Evolutionary conservation across 1,140 invertebrate genomes (phyloP).

Genomic region (Panagrolaimus sp.): DNA sequence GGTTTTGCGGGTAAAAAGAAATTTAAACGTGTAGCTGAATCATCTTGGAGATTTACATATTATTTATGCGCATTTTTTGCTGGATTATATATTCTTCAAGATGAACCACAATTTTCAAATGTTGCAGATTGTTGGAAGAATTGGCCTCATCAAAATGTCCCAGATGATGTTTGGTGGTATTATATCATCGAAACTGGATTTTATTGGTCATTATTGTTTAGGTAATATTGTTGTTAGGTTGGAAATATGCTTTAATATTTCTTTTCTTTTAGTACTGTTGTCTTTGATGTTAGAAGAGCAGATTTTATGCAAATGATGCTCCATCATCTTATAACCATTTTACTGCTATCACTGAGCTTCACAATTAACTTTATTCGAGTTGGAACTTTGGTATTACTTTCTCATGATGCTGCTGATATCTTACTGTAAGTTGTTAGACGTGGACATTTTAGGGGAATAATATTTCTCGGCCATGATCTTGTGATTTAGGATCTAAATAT

Average conservation of each 20-base stretch:
- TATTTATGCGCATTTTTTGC: constrained; percentile 44
- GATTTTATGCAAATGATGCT: constrained; percentile 98
- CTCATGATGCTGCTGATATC: constrained; percentile 91
- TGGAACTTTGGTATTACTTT: constrained; percentile 79
- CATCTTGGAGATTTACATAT: constrained; percentile 53
- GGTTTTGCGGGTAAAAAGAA: constrained; percentile 36
- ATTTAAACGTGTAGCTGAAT: constrained; percentile 58
- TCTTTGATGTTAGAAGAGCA: constrained; percentile 50
- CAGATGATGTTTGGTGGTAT: constrained; percentile 73
- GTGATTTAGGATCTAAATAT: no score
- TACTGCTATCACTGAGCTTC: constrained; percentile 84
- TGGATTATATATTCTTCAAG: constrained; percentile 45
- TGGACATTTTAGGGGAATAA: no score
- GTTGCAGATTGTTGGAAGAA: constrained; percentile 52
- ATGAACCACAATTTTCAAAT: constrained; percentile 49
- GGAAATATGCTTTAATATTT: background rate
- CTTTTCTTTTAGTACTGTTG: constrained; percentile 61
- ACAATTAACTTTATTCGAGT: constrained; percentile 84
- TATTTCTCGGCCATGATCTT: no score
- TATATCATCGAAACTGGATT: constrained; percentile 90
- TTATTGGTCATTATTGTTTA: constrained; percentile 80
- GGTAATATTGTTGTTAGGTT: constrained; percentile 35
- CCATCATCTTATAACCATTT: constrained; percentile 86
- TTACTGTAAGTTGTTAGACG: constrained; percentile 88
- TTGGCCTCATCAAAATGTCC: constrained; percentile 51